phyloP scores from a whole-genome alignment of 2,888 invertebrate species.

The Cataglyphis cursor region DNA sequence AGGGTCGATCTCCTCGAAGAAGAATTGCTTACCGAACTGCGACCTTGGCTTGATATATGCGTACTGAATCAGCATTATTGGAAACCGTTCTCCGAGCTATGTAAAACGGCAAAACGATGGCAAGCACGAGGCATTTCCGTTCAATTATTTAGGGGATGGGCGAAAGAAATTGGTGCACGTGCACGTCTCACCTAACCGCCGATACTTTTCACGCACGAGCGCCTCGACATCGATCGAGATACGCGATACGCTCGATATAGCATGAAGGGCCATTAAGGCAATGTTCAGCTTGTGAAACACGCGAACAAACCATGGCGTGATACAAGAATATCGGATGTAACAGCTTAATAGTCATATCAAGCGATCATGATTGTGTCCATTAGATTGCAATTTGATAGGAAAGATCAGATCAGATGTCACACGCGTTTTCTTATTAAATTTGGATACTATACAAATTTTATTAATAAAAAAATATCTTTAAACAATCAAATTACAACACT shows the following conservation, averaged over 20 bases:
- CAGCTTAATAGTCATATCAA: conserved; percentile 9
- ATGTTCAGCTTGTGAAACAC: conserved; percentile 52
- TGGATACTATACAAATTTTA: background rate
- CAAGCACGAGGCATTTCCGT: background rate
- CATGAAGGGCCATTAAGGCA: conserved; percentile 38
- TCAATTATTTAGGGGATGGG: conserved; percentile 29
- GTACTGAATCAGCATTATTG: conserved; percentile 87
- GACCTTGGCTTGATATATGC: conserved; percentile 91
- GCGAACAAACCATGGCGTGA: conserved; percentile 17
- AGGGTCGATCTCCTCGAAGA: conserved; percentile 90
- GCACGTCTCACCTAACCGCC: conserved; percentile 38
- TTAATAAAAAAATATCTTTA: background rate
- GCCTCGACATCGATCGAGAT: conserved; percentile 40
- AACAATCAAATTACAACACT: background rate
- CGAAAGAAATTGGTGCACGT: conserved; percentile 16
- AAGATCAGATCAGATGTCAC: background rate
- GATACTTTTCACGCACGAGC: conserved; percentile 48
- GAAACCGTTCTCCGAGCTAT: conserved; percentile 25
- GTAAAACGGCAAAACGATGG: conserved; percentile 29
- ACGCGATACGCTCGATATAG: conserved; percentile 42
- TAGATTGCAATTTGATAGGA: background rate
- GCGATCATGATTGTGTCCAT: conserved; percentile 6
- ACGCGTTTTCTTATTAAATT: background rate
- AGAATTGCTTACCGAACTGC: conserved; percentile 91
- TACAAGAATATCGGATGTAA: conserved; percentile 21